Conservation (phyloP, 2,797 vertebrate genomes). For the Galaxias olidus region DNA sequence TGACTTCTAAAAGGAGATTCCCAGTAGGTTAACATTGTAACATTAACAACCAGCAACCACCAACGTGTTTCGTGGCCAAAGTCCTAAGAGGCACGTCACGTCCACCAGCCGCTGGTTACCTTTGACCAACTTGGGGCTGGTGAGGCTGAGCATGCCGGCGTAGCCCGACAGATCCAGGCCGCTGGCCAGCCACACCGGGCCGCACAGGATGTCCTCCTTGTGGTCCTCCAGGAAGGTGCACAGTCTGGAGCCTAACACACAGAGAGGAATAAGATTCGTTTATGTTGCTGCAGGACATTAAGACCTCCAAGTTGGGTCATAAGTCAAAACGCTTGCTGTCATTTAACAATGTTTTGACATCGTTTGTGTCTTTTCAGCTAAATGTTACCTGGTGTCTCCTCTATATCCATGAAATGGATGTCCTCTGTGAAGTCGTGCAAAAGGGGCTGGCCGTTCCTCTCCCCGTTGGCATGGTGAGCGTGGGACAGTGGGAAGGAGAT, state of each 20-base stretch:
- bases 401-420: conserved; percentile 97
- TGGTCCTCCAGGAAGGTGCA: conserved; percentile 97
- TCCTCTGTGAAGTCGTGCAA: conserved; percentile 91
- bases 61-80: no score
- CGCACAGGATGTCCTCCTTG: conserved; percentile 97
- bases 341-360: not conserved
- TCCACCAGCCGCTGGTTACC: conserved; percentile 67
- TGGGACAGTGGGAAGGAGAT: conserved; percentile 93
- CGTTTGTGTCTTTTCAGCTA: not conserved
- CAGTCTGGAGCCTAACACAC: conserved; percentile 82
- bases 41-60: no score
- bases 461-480: conserved; percentile 86
- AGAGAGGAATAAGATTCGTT: not conserved
- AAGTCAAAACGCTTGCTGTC: no score
- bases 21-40: no score
- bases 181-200: conserved; percentile 96
- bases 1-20: no score
- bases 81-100: no score
- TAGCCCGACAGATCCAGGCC: conserved; percentile 97
- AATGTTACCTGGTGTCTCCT: conserved; percentile 85
- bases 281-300: not conserved
- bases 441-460: conserved; percentile 89
- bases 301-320: no score
- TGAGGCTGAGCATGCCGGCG: conserved; percentile 96
- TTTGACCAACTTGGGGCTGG: conserved; percentile 98